These are phyloP conservation scores for Poeciliopsis turneri DNA, from an alignment of 2,797 vertebrate species.

Conservation along the genomic window DNA sequence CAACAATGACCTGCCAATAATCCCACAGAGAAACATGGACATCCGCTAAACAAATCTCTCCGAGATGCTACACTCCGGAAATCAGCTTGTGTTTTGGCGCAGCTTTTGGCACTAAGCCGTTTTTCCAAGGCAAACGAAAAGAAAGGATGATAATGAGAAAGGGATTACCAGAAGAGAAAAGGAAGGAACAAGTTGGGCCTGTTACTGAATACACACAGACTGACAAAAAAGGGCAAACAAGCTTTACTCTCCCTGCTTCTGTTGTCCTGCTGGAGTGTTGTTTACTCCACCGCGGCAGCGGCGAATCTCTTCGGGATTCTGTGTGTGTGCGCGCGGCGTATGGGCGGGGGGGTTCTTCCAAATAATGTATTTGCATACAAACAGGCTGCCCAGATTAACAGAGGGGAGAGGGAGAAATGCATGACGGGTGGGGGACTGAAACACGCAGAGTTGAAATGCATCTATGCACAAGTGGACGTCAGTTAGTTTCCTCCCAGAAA, in stretches of 20 bases:
- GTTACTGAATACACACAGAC: slow-evolving; percentile 49
- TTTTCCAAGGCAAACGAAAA: slow-evolving; percentile 52
- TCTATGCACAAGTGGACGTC: slow-evolving; percentile 3
- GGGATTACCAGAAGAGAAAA: slow-evolving; percentile 57
- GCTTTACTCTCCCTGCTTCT: slow-evolving; percentile 25
- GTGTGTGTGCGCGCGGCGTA: slow-evolving; percentile 5
- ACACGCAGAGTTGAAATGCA: slow-evolving; percentile 13
- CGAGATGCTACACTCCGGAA: slow-evolving; percentile 29
- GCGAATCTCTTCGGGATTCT: slow-evolving; percentile 15
- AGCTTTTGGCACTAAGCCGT: slow-evolving; percentile 31
- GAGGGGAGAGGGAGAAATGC: slow-evolving; percentile 7
- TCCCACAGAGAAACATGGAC: slow-evolving; percentile 17
- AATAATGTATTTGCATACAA: slow-evolving; percentile 63
- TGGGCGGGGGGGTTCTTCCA: slow-evolving; percentile 25
- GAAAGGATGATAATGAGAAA: slow-evolving; percentile 56
- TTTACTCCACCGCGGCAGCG: slow-evolving; percentile 40
- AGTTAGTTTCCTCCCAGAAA: slow-evolving; percentile 10
- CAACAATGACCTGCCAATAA: slow-evolving; percentile 27
- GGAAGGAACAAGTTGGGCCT: slow-evolving; percentile 53
- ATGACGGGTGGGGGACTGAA: neutral
- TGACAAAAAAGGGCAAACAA: slow-evolving; percentile 31
- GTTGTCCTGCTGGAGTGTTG: slow-evolving; percentile 31
- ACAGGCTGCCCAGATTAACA: slow-evolving; percentile 55
- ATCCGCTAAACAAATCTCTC: slow-evolving; percentile 23
- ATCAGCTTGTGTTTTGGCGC: slow-evolving; percentile 23